Base-by-base conservation (phyloP, 2,797 vertebrate species). In the Characodon lateralis region DNA sequence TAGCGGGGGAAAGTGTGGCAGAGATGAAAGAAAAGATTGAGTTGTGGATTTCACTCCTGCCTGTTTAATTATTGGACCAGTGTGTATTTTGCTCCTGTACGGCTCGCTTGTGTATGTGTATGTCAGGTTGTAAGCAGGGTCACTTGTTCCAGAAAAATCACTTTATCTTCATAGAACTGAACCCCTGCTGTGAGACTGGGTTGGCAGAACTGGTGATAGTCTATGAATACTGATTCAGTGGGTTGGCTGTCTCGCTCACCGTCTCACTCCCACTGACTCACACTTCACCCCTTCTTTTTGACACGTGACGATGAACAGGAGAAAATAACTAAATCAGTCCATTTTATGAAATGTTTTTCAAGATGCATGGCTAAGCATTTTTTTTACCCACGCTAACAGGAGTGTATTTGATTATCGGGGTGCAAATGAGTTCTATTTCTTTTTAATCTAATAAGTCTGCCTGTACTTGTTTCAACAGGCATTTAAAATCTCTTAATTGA, bases 401-500 rank as follows among this genome's bases (percentile, higher is more conserved):
- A 72, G 82, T 68, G 79, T 85, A 89, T 93, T 92, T 91, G 89
- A 93, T 94, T 92, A 93, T 72, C 41, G 73, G 76, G 73, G 77
- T 90, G 88, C 76, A 90, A 93, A 93, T 93, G 81, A 91, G 81
- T 87, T 91, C 83, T 85, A 81, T 86, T 92, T 78, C 82, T 71
- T 82, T 93, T 91, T 91, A 92, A 93, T 93, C 88, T 83, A 88
- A 90, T 93, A 89, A 85, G 77, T 89, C 92, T 87, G 88, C 84
- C 84, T 89, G 82, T 73, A 8, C 89, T 88, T 91, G 89, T 93
- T 93, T 90, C 89, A 90, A 87, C 90, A 89, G 85, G 83, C 88
- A 79, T 92, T 93, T 91, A 87, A 92, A 92, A 91, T 89, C 79
- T 88, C 81, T 84, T 89, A 90, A 93, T 93, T 92, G 88, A 89